phyloP scores from a whole-genome alignment of 2,797 vertebrate species.

The Apogon hyalosoma region DNA sequence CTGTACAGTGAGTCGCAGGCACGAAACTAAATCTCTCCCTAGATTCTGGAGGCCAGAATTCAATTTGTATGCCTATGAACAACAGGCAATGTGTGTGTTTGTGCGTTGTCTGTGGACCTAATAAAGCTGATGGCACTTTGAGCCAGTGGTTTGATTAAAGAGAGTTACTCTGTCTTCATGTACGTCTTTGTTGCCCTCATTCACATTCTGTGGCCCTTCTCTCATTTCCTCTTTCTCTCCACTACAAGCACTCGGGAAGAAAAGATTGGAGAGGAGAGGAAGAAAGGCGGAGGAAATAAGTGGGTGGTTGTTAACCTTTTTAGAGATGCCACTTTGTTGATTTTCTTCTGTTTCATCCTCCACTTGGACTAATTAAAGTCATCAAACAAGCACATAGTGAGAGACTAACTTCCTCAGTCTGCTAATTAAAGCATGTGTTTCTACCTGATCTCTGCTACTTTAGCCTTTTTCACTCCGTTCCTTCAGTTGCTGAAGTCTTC shows the following conservation, averaged over 20 bases:
- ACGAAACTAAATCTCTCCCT: slow-evolving; percentile 24
- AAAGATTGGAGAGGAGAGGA: slow-evolving; percentile 23
- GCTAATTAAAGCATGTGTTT: slow-evolving; percentile 72
- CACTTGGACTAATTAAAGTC: slow-evolving; percentile 67
- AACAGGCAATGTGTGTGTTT: slow-evolving; percentile 21
- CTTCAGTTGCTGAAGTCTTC: slow-evolving; percentile 6
- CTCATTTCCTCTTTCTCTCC: slow-evolving; percentile 31
- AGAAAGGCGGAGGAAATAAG: background rate
- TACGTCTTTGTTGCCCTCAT: slow-evolving; percentile 29
- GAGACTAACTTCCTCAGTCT: slow-evolving; percentile 45
- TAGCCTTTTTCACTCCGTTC: slow-evolving; percentile 18
- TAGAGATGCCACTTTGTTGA: slow-evolving; percentile 66
- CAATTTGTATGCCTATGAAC: slow-evolving; percentile 40
- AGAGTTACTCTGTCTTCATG: slow-evolving; percentile 39
- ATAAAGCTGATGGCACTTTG: slow-evolving; percentile 58
- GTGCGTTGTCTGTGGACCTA: slow-evolving; percentile 36
- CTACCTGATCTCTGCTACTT: slow-evolving; percentile 43
- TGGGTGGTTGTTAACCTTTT: slow-evolving; percentile 68
- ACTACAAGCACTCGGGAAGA: background rate
- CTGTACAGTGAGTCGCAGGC: slow-evolving; percentile 46
- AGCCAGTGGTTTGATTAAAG: slow-evolving; percentile 63
- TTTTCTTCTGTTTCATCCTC: slow-evolving; percentile 64
- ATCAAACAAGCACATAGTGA: slow-evolving; percentile 52
- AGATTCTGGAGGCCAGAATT: slow-evolving; percentile 49
- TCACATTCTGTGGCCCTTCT: slow-evolving; percentile 24